Conservation (phyloP, 1,140 invertebrate genomes). For the Ridgeia piscesae region DNA sequence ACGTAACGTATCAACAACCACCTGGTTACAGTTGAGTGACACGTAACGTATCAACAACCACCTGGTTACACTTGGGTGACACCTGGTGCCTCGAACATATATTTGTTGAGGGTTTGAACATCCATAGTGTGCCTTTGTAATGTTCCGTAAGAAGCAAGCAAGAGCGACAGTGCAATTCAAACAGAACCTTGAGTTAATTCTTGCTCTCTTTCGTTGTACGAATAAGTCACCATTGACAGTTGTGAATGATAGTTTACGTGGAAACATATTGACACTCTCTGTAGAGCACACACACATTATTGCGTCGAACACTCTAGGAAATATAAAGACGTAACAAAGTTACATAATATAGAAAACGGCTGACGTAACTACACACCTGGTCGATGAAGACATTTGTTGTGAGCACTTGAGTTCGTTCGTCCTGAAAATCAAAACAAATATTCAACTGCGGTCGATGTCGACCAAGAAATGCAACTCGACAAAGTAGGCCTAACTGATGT, state of each 20-base stretch:
- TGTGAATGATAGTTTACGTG: no score
- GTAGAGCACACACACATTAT: not conserved
- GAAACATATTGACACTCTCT: no score
- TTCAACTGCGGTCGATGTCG: not conserved
- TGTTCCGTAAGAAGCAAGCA: no score
- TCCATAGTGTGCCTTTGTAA: no score
- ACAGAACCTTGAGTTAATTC: no score
- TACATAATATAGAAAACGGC: not conserved
- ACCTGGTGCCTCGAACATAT: no score
- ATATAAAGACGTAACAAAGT: not conserved
- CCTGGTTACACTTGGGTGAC: not conserved
- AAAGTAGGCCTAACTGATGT: no score
- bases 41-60: not conserved
- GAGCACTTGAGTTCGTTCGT: slow-evolving; percentile 18
- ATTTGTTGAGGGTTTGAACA: no score
- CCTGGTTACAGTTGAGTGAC: not conserved
- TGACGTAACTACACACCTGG: not conserved
- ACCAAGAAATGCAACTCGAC: not conserved
- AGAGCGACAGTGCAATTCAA: no score
- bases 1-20: not conserved
- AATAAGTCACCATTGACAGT: no score
- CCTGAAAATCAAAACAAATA: slow-evolving; percentile 45
- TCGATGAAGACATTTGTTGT: not conserved
- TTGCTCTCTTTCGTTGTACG: no score
- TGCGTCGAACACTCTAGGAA: not conserved